Evolutionary conservation across 2,888 invertebrate genomes (phyloP).

Genomic region (Ochropleura plecta): DNA sequence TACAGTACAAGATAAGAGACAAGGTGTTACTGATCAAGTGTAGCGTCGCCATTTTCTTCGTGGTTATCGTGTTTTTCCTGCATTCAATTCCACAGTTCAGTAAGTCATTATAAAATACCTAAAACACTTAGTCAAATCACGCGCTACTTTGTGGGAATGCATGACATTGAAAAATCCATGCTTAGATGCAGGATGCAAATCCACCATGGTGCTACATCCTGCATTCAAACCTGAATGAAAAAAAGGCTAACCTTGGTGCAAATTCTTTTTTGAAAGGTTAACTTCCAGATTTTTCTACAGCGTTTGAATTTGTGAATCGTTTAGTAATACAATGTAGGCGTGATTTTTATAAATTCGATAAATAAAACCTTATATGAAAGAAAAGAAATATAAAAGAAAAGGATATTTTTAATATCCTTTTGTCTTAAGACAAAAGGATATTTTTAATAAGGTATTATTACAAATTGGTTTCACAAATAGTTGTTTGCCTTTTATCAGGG

Average conservation of each 20-base stretch:
- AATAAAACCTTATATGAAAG: too few relatives aligned
- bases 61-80: constrained; percentile 95
- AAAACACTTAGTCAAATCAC: neutral
- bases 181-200: neutral
- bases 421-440: too few relatives aligned
- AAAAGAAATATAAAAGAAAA: too few relatives aligned
- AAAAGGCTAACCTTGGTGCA: neutral
- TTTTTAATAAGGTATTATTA: neutral
- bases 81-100: constrained; percentile 95
- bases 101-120: constrained; percentile 76
- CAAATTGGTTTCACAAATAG: neutral
- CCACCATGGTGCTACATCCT: neutral
- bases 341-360: too few relatives aligned
- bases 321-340: neutral
- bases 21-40: constrained; percentile 94
- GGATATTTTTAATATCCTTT: too few relatives aligned
- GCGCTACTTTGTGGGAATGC: neutral
- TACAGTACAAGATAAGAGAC: constrained; percentile 95
- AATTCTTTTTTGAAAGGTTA: neutral
- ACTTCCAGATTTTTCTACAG: neutral
- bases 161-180: too few relatives aligned
- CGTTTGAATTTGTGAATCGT: neutral
- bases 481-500: neutral
- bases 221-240: neutral
- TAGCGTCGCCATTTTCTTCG: constrained; percentile 91